These are phyloP conservation scores for Sclerurus mexicanus DNA, from an alignment of 2,113 vertebrate genomes.

Conservation along the genomic window DNA sequence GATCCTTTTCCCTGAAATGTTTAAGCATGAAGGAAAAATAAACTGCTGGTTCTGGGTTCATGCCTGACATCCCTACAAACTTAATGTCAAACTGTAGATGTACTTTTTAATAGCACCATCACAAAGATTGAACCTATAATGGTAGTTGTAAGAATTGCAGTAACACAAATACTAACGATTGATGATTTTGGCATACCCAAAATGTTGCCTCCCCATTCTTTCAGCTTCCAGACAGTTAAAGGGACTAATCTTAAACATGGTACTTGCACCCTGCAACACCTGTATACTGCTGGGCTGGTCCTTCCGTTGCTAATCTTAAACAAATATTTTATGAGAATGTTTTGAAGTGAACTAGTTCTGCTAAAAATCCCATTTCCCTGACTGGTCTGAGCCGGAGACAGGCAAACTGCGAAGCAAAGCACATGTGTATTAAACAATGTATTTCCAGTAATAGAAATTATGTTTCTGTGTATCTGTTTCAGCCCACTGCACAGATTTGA, in stretches of 20 bases:
- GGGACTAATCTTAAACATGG: neutral
- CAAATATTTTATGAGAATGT: constrained; percentile 26
- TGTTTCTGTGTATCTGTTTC: constrained; percentile 11
- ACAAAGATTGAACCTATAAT: neutral
- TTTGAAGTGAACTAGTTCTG: neutral
- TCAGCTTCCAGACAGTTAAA: neutral
- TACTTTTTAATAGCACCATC: neutral
- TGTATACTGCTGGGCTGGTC: neutral
- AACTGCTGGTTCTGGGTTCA: neutral
- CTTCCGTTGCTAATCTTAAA: constrained; percentile 7
- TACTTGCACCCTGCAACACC: neutral
- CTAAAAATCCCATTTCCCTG: constrained; percentile 27
- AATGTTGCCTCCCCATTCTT: neutral
- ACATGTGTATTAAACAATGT: constrained; percentile 32
- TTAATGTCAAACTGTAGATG: neutral
- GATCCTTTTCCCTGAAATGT: neutral
- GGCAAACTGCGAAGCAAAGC: neutral
- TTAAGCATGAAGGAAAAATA: neutral
- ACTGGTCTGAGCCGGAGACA: neutral
- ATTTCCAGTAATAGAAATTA: constrained; percentile 30
- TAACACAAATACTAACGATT: neutral
- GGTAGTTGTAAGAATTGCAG: neutral
- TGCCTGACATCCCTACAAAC: neutral
- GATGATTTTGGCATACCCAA: neutral
- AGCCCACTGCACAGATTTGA: neutral